These are phyloP conservation scores for Hanleya hanleyi DNA, from an alignment of 2,888 invertebrate species.

Conservation along the genomic window DNA sequence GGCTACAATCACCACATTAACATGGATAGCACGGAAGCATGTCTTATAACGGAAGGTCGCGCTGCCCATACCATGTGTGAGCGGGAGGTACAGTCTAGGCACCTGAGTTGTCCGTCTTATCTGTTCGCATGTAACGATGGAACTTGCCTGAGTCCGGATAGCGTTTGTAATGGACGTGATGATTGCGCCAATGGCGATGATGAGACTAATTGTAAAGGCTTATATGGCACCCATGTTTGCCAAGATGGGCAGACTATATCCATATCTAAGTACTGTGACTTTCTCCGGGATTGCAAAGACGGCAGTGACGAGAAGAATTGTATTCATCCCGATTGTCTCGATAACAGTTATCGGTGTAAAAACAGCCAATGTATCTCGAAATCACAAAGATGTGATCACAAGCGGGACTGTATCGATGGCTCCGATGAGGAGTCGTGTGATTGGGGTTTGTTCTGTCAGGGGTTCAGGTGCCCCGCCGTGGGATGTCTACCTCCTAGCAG, in stretches of 20 bases:
- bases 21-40: too few relatives aligned
- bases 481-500: background rate
- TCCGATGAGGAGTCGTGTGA: background rate
- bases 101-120: background rate
- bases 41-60: too few relatives aligned
- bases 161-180: background rate
- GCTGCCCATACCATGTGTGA: too few relatives aligned
- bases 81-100: too few relatives aligned
- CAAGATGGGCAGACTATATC: background rate
- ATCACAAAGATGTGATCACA: background rate
- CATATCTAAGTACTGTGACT: background rate
- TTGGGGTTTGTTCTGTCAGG: background rate
- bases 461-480: background rate
- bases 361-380: background rate
- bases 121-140: constrained; percentile 1
- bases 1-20: too few relatives aligned
- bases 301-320: background rate
- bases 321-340: background rate
- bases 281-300: background rate
- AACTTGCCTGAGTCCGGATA: background rate
- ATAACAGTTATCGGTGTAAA: background rate
- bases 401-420: background rate
- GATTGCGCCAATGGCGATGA: background rate
- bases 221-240: background rate
- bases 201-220: background rate